Evolutionary conservation across 2,888 invertebrate genomes (phyloP), one percentile per base, ranked within the genome.

Genomic region (Abrostola triplasia): DNA sequence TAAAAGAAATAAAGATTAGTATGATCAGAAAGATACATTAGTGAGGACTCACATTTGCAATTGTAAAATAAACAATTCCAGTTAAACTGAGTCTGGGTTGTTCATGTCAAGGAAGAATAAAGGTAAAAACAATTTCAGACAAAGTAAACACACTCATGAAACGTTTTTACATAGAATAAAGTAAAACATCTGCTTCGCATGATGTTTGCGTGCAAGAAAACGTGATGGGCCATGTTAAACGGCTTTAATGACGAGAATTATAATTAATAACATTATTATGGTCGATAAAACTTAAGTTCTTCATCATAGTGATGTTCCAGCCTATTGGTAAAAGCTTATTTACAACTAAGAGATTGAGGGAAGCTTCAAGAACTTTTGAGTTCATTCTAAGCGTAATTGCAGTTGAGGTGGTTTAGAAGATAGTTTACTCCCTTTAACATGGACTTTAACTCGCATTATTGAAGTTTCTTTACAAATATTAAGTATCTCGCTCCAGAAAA

Each of bases 221-320:
- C 68, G 35, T 57, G 68, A 68, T 47, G 49, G 36, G 36, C 13
- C 2, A 24, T 36, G 13, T 12, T 48, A 57, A 53, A 55, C 51
- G 13, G 35, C 35, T 53, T 49, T 6, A 57, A 44, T 53, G 13
- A 42, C 49, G 49, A 42, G 62, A 62, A 48, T 54, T 54, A 58
- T 58, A 52, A 52, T 8, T 54, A 35, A 58, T 62, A 58, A 63
- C 50, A 24, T 44, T 47, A 24, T 51, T 54, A 68, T 58, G 41
- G 49, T 35, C 54, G 10, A 50, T 68, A 54, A 58, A 13, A 9
- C 24, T 41, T 42, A 41, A 36, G 5, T 6, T 12, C 37, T 35
- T 36, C 35, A 36, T 36, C 10, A 10, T 35, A 48, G 7, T n/a
- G 44, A 47, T 24, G 44, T 9, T 24, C 9, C 9, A 47, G 24